Evolutionary conservation across 2,113 vertebrate genomes (phyloP), one percentile per base, ranked within the genome.

Genomic region (Heliornis fulica): DNA sequence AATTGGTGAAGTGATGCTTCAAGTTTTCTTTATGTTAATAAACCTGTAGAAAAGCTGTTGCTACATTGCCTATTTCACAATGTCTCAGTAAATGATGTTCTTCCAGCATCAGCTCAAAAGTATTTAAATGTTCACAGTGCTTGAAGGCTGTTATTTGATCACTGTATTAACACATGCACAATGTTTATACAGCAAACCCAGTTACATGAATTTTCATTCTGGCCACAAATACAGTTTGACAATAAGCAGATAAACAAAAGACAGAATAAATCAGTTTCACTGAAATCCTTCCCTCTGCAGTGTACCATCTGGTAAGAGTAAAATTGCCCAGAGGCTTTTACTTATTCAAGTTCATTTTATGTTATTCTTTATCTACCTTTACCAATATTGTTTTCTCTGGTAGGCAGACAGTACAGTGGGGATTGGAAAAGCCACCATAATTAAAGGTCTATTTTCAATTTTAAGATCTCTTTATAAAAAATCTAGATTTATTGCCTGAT

Each of bases 121-220:
- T 45, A 31, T 11, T 89, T 50, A 81, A 64, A 77, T 90, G 48
- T 54, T 76, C 74, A 40, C 3, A 21, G 25, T 53, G 51, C 34
- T 77, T 41, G 23, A 87, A 64, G 26, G 31, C 19, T 83, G 57
- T 82, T 94, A 71, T 86, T 69, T 89, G 71, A 89, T 93, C n/a
- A 38, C 53, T 53, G 41, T 25, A 74, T 74, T 59, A 92, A 54
- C 34, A 83, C 10, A 78, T n/a, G 13, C 16, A 59, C 43, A 40
- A 9, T 38, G 63, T 75, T 87, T 87, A 59, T 45, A 83, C 25
- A 89, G 63, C 60, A 95, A 96, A 74, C 21, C 45, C 51, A 72
- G 92, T 87, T 76, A 93, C 51, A 61, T 13, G 45, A 36, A 89
- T 93, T 92, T 90, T 94, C 83, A 94, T 96, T 94, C 82, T 76